Base-by-base conservation (phyloP, 2,113 vertebrate species). In the Apteryx owenii region DNA sequence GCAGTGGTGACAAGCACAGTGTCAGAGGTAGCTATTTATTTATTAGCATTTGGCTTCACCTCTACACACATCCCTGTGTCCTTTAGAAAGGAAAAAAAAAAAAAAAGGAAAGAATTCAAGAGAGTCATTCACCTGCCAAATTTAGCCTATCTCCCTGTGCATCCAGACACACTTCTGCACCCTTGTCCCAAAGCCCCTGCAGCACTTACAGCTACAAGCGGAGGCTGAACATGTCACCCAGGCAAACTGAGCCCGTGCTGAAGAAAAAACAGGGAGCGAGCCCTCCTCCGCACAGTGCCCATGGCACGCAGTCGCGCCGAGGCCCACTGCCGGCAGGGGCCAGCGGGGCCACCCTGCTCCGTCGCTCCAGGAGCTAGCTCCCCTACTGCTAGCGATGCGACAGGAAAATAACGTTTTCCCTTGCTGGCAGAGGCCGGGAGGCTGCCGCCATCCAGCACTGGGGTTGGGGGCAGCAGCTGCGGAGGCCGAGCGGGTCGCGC, bases 91-190 rank as follows among this genome's bases (percentile, higher is more conserved):
- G 48, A 53, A 40, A 53, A 70, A 9, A 28, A 7, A 36, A 14
- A 31, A 19, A 25, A 38, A 53, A 61, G 4, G 3, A 68, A 88
- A 83, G 81, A 54, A 81, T 95, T 83, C 81, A 62, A 69, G 68
- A 3, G 11, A 85, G 81, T 88, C 81, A 85, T 90, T 90, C 81
- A 38, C 70, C 40, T 6, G 76, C 91, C 90, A 80, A 48, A 89
- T 96, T 85, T 80, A 95, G 94, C 92, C 90, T 95, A 91, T 93
- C 95, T 86, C 5, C n/a, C 50, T 19, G 42, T 66, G 62, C 68
- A 29, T 33, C 92, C 88, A 70, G 51, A 40, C 58, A 91, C 92
- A 92, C 91, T 80, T 81, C 81, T 89, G 31, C 88, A 51, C 56
- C 70, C 88, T 81, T 90, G 89, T 84, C 42, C 68, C 46, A 38